Percentiles rank a stretch among this genome's conserved stretches.
Evolutionary conservation across 2,113 vertebrate genomes (phyloP).

Genomic region (Tichodroma muraria): DNA sequence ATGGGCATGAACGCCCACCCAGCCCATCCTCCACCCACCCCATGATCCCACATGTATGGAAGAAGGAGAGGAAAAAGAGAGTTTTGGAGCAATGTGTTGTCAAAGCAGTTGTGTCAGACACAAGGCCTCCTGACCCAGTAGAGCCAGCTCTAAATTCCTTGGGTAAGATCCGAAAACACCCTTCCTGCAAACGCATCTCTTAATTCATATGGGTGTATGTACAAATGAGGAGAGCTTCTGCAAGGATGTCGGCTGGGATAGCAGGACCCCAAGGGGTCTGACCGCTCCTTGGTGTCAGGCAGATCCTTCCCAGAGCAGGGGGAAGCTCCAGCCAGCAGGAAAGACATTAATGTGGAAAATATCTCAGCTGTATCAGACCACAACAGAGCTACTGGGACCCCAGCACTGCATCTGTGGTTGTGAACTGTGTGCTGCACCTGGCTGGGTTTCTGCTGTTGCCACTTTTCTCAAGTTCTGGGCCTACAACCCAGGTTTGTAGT

Average conservation of each 20-base stretch:
- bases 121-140: background rate
- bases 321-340: background rate
- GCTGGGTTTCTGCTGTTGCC: background rate
- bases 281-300: background rate
- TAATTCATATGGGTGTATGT: background rate
- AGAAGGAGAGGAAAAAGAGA: background rate
- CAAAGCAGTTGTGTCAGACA: background rate
- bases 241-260: background rate
- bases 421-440: background rate
- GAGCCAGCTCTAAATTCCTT: background rate
- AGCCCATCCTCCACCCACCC: background rate
- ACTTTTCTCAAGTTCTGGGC: background rate
- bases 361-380: background rate
- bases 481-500: background rate
- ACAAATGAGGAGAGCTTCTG: background rate
- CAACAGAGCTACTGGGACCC: background rate
- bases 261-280: background rate
- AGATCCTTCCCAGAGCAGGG: background rate
- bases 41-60: background rate
- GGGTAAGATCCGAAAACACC: background rate
- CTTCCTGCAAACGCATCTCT: background rate
- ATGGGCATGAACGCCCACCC: fast-evolving
- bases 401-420: background rate
- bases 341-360: background rate
- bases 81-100: background rate